A percentile compares a stretch with the other conserved stretches of the same genome.
Evolutionary conservation across 2,113 vertebrate species (phyloP).

Genomic region (Mastomys natalensis): DNA sequence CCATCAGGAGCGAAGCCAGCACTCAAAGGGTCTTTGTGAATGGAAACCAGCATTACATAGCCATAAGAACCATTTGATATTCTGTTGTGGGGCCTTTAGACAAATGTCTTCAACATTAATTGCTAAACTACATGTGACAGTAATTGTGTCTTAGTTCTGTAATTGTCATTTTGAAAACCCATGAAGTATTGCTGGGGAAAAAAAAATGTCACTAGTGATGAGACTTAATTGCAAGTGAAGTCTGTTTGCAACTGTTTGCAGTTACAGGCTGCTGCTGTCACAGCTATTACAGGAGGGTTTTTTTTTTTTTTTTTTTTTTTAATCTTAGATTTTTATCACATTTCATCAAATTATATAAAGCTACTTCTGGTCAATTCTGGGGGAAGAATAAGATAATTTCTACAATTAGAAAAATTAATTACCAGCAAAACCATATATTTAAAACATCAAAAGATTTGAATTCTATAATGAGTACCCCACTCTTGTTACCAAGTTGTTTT

Average conservation of each 20-base stretch:
- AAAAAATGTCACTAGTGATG: conserved; percentile 89
- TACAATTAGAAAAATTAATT: conserved; percentile 72
- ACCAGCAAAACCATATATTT: conserved; percentile 63
- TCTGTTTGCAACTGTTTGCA: conserved; percentile 88
- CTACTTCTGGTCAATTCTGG: conserved; percentile 81
- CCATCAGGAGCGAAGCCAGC: conserved; percentile 48
- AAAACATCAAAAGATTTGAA: conserved; percentile 76
- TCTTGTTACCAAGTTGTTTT: conserved; percentile 77
- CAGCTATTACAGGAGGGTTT: conserved; percentile 84
- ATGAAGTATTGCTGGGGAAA: conserved; percentile 87
- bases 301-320: conserved; percentile 79
- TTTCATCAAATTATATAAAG: conserved; percentile 86
- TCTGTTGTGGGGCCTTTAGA: conserved; percentile 86
- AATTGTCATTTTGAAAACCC: conserved; percentile 90
- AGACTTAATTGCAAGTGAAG: conserved; percentile 89
- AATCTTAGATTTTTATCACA: conserved; percentile 86
- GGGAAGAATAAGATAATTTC: conserved; percentile 77
- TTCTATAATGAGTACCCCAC: conserved; percentile 72
- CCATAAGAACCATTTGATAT: conserved; percentile 85
- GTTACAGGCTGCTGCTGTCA: conserved; percentile 87
- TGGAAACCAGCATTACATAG: conserved; percentile 83
- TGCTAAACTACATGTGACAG: conserved; percentile 89
- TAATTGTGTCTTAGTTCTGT: conserved; percentile 89
- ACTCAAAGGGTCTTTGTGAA: conserved; percentile 63
- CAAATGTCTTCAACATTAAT: conserved; percentile 89